Evolutionary conservation across 1,140 invertebrate genomes (phyloP).

Genomic region (Sipha flava): DNA sequence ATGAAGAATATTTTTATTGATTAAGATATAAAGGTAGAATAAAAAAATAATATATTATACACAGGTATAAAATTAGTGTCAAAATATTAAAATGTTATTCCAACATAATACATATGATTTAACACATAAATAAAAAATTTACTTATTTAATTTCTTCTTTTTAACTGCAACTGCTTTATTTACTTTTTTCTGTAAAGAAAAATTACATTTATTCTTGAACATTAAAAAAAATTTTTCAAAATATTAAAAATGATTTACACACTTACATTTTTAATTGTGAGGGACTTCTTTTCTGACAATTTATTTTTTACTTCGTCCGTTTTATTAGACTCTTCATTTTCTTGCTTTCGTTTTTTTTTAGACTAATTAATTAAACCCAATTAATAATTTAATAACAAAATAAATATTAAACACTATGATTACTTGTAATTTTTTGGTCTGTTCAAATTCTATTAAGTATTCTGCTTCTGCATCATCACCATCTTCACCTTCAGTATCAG

Average conservation of each 20-base stretch:
- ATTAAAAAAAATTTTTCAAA: not conserved
- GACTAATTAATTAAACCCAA: not conserved
- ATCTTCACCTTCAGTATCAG: not conserved
- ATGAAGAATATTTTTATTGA: not conserved
- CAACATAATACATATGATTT: not conserved
- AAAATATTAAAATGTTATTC: no score
- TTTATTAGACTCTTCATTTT: not conserved
- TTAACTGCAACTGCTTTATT: not conserved
- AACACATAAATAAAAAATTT: not conserved
- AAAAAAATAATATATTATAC: not conserved
- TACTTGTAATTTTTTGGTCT: slow-evolving; percentile 24
- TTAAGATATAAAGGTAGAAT: not conserved
- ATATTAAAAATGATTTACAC: not conserved
- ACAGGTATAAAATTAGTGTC: no score
- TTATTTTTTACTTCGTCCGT: no score
- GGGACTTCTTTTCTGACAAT: not conserved
- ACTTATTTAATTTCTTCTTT: not conserved
- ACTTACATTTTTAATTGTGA: slow-evolving; percentile 1
- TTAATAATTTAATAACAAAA: not conserved
- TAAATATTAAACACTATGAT: not conserved
- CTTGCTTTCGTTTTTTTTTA: not conserved
- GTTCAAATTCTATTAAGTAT: slow-evolving; percentile 21
- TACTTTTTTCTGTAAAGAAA: not conserved
- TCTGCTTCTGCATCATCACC: slow-evolving; percentile 18
- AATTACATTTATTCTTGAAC: not conserved